Conservation (phyloP, 1,140 invertebrate genomes). For the Octopus sinensis region DNA sequence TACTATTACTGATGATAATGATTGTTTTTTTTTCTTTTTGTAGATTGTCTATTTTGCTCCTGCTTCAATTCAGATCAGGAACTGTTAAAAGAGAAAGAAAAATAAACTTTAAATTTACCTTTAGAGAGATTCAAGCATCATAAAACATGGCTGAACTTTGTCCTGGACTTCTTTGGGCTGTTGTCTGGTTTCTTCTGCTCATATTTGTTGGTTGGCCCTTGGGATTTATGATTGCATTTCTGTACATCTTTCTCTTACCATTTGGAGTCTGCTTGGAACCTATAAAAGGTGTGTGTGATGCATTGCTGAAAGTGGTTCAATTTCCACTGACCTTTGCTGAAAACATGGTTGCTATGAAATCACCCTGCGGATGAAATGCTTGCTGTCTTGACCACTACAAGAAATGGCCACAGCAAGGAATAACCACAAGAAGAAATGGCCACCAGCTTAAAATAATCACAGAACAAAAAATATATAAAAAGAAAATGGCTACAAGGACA, state of each 20-base stretch:
- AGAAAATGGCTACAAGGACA: too few species aligned
- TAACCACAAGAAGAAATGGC: too few species aligned
- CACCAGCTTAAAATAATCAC: too few species aligned
- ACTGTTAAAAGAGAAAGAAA: too few species aligned
- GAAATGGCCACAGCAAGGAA: too few species aligned
- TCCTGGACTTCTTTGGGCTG: slow-evolving; percentile 48
- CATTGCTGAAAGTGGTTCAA: slow-evolving; percentile 46
- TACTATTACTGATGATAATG: too few species aligned
- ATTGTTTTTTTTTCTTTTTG: too few species aligned
- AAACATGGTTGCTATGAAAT: slow-evolving; percentile 54
- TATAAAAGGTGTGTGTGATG: slow-evolving; percentile 45
- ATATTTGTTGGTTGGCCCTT: slow-evolving; percentile 54
- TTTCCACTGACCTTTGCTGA: slow-evolving; percentile 50
- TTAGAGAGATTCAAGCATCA: background rate
- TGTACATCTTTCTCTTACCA: slow-evolving; percentile 52
- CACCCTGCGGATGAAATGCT: slow-evolving; percentile 31
- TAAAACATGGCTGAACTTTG: slow-evolving; percentile 21
- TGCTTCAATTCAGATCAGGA: too few species aligned
- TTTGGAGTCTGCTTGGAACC: slow-evolving; percentile 49
- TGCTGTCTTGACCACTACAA: too few species aligned
- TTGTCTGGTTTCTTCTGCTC: slow-evolving; percentile 52
- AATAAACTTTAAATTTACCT: too few species aligned
- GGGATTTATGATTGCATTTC: slow-evolving; percentile 50
- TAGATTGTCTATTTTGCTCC: too few species aligned
- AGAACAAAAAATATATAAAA: too few species aligned